A percentile compares a stretch with the other conserved stretches of the same genome.
phyloP scores from a whole-genome alignment of 2,113 vertebrate genomes.

The Beaufortia kweichowensis region DNA sequence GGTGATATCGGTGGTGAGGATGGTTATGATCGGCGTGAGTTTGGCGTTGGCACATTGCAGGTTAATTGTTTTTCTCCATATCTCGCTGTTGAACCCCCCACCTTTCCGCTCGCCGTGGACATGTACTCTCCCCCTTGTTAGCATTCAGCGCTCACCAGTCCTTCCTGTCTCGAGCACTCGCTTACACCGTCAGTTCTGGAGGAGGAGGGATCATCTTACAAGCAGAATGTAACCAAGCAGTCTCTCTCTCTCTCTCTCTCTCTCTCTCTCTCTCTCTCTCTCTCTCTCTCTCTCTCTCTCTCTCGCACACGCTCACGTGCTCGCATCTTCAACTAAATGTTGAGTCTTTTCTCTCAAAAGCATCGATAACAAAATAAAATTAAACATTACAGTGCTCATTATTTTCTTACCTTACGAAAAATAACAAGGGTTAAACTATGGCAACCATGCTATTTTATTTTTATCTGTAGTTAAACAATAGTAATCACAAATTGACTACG shows the following conservation, averaged over 20 bases:
- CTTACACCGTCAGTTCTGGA: constrained; percentile 59
- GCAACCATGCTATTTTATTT: no score
- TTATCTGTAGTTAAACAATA: no score
- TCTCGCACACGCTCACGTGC: no score
- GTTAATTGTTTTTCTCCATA: constrained; percentile 68
- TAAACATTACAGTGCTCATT: no score
- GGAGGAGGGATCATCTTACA: constrained; percentile 75
- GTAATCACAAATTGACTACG: no score
- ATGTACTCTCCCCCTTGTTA: constrained; percentile 69
- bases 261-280: constrained; percentile 9
- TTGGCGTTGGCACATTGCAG: constrained; percentile 74
- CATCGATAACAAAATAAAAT: no score
- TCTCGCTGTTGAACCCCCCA: constrained; percentile 65
- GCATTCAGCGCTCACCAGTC: constrained; percentile 70
- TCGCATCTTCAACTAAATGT: no score
- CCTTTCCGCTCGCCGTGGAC: constrained; percentile 61
- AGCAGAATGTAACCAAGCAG: constrained; percentile 58
- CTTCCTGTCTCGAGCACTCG: constrained; percentile 57
- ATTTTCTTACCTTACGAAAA: no score
- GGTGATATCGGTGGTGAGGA: constrained; percentile 60
- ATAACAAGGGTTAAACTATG: no score
- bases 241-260: constrained; percentile 42
- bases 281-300: neutral
- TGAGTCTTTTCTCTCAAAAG: no score
- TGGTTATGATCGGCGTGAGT: constrained; percentile 64